Evolutionary conservation across 2,888 invertebrate species (phyloP).

Genomic region (Subacronicta megacephala): DNA sequence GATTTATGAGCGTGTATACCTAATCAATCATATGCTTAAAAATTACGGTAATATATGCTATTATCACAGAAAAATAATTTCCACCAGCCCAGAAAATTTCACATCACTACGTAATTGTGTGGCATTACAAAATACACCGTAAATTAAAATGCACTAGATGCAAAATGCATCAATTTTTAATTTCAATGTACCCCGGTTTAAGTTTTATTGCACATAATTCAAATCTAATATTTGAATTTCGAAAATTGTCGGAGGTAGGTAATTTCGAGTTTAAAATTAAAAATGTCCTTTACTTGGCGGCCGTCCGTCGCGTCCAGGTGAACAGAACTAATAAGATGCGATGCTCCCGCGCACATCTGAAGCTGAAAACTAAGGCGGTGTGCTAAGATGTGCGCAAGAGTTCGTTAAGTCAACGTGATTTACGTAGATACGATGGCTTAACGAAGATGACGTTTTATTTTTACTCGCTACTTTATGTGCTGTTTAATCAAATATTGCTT

Average conservation of each 20-base stretch:
- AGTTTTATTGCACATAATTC: conserved; percentile 17
- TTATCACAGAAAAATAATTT: conserved; percentile 48
- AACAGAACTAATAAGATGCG: conserved; percentile 61
- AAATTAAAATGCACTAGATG: conserved; percentile 9
- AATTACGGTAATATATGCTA: conserved; percentile 8
- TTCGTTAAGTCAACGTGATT: conserved; percentile 8
- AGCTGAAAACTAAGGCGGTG: conserved; percentile 65
- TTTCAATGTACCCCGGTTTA: conserved; percentile 21
- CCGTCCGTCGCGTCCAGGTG: conserved; percentile 66
- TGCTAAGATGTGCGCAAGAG: conserved; percentile 36
- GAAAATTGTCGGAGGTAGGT: conserved; percentile 13
- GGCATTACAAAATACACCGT: conserved; percentile 16
- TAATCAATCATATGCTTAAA: conserved; percentile 32
- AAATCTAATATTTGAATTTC: conserved; percentile 23
- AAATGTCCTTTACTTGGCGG: conserved; percentile 50
- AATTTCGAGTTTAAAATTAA: conserved; percentile 23
- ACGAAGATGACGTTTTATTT: neutral
- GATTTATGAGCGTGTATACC: conserved; percentile 31
- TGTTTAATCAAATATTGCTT: neutral
- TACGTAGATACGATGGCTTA: conserved; percentile 8
- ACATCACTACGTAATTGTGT: conserved; percentile 35
- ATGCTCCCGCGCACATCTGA: conserved; percentile 62
- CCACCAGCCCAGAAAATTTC: conserved; percentile 34
- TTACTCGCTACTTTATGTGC: neutral
- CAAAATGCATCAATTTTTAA: neutral